Evolutionary conservation across 1,140 invertebrate genomes (phyloP), one percentile per base, ranked within the genome.

Genomic region (Drosophila pseudoananassae): DNA sequence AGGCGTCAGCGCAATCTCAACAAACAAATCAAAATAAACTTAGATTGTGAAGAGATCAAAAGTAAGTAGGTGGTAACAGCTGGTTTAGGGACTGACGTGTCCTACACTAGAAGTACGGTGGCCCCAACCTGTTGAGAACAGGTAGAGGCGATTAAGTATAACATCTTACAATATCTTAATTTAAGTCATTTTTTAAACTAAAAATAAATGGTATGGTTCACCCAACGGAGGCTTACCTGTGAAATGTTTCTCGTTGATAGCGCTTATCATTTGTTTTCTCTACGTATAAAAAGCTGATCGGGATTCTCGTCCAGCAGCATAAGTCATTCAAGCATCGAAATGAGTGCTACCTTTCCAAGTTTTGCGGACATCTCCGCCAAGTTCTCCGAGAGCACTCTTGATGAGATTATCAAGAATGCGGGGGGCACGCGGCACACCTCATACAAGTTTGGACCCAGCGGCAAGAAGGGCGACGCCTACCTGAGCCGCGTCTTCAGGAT

Each of bases 401-500:
- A 92, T 55, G 81, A 92, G 50, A 92, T 94, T 33, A 77, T 94
- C 31, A 38, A 33, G 12, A 92, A 90, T 56, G 68, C 71, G 17
- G 89, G 83, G 12, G 92, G 92, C 47, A 91, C 90, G 9, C 88
- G 92, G 43, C 79, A 94, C 17, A 83, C 92, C 49, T 78, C 94
- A 0, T 84, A 84, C 55, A 91, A 92, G 45, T 94, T 93, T 81
- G 92, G 93, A 23, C 75, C 76, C 15, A 91, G 91, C 5, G 92
- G 91, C 56, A 92, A 92, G 27, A 95, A 94, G 90, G 95, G 95
- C 0, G 95, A 96, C 76, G 95, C 93, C 7, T 95, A 95, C 76
- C 76, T 95, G 43, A 95, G 94, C 65, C 93, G 93, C 57, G 92
- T 95, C 0, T 93, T 92, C 29, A 93, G 93, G 33, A 92, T 95